Percentiles rank a stretch among this genome's conserved stretches.
Evolutionary conservation across 2,113 vertebrate species (phyloP).

Genomic region (Ramphastos sulfuratus): DNA sequence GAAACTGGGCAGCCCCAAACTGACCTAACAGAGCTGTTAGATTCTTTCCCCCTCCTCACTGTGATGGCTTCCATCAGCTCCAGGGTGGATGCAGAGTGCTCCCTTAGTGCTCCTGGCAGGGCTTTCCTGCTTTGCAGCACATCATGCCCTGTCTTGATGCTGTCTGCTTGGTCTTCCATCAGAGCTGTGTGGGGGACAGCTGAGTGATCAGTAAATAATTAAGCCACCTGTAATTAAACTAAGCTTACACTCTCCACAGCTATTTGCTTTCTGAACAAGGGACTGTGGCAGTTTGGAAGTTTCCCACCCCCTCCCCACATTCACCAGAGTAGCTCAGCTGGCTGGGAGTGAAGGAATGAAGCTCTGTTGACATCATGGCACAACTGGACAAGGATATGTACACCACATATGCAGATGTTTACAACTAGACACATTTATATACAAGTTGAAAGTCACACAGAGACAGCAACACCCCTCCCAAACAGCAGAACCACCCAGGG

Average conservation of each 20-base stretch:
- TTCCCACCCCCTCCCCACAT: too few species aligned
- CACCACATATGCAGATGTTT: too few species aligned
- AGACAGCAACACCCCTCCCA: too few species aligned
- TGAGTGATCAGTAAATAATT: background rate
- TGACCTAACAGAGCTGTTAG: background rate
- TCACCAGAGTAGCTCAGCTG: too few species aligned
- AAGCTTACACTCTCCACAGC: background rate
- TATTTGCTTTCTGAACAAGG: background rate
- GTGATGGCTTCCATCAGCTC: background rate
- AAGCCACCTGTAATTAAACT: background rate
- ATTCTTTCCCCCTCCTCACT: background rate
- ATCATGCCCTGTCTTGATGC: background rate
- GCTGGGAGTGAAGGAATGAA: too few species aligned
- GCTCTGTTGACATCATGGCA: too few species aligned
- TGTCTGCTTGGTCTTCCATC: background rate
- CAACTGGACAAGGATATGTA: too few species aligned
- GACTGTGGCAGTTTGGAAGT: too few species aligned
- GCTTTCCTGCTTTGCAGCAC: background rate
- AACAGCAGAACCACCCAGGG: too few species aligned
- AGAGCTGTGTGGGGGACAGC: background rate
- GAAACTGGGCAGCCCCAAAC: too few species aligned
- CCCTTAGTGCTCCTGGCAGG: background rate
- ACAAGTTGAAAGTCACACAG: too few species aligned
- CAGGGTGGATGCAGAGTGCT: fast-evolving
- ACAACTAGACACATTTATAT: too few species aligned